Evolutionary conservation across 2,888 invertebrate species (phyloP), one percentile per base, ranked within the genome.

Genomic region (Melikaiella ostensackeni): DNA sequence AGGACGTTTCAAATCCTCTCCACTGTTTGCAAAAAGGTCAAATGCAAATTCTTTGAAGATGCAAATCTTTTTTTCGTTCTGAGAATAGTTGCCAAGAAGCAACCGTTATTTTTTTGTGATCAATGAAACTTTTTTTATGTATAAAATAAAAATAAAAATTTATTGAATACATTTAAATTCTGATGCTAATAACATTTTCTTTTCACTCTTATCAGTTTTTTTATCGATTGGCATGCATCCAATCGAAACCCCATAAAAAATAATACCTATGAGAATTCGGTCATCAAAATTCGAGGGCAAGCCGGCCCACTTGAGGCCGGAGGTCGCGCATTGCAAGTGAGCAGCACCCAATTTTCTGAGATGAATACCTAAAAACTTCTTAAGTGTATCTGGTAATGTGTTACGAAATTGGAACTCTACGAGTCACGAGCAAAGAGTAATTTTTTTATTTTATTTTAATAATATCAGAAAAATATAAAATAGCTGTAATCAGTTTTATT

Each of bases 281-380:
- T 55, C 55, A 55, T 55, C 55, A 55, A 55, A 55, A 55, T 55
- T 21, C 55, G 55, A 55, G 55, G 55, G 55, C 55, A 55, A 55
- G 55, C 55, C n/a, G 3, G 55, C 55, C 42, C 42, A 46, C 16
- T 46, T 46, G 42, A 46, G 42, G 42, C 42, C 42, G 42, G 55
- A 55, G 55, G n/a, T 55, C 55, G 21, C 9, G 21, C 21, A 55
- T 55, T 55, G 55, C 21, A 55, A 55, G 42, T 42, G 16, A 42
- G 21, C 21, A 55, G 55, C 55, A 55, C 55, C 55, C 21, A 55
- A 55, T 55, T 55, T 55, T 55, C 55, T 55, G 55, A 55, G n/a
- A 55, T 55, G 55, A 55, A 55, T 55, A 55, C 55, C 21, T 55
- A 55, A 55, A 21, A 55, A 0, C 50, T 50, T 19, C 8, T 50